Evolutionary conservation across 2,888 invertebrate genomes (phyloP), one percentile per base, ranked within the genome.

Genomic region (Watsonalla binaria): DNA sequence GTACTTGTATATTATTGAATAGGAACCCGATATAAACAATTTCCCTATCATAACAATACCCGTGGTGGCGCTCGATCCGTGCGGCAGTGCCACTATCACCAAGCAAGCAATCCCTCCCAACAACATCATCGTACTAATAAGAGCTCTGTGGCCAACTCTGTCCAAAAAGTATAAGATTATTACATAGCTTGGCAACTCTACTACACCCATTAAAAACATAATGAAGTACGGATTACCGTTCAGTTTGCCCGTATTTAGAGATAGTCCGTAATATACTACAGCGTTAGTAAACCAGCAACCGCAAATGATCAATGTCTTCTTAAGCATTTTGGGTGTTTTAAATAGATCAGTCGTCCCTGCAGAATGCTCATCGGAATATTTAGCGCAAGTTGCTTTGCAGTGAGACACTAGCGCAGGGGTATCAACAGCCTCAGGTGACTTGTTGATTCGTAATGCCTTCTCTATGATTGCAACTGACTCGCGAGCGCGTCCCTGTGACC

Each of bases 251-350:
- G 95, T 94, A 68, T 95, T 96, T 34, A 97, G 85, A 0, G 96
- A 95, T 1, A 97, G 84, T 0, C 97, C 97, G 65, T 97, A 97
- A 80, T 97, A 97, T 0, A 95, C 96, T 15, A 97, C 92, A 0
- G 96, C 95, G 78, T 96, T 96, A 13, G 96, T 95, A 72, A 96
- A 96, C 97, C 96, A 97, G 65, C 95, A 95, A 15, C 95, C 92
- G 66, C 96, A 96, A 45, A 96, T 93, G 60, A 96, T 96, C 11
- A 97, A 81, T 0, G 96, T 95, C 79, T 96, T 96, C 68, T 91
- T 93, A 15, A 96, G 88, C 72, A 97, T 85, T 74, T 94, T 95
- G 0, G 96, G 95, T 0, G 96, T 95, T 76, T 93, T 94, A 70
- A 97, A 95, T 5, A 97, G 90, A 78, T 96, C 96, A 2, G 82